A percentile compares a stretch with the other conserved stretches of the same genome.
Conservation (phyloP, 2,888 invertebrate genomes). For the Linyphia triangularis region DNA sequence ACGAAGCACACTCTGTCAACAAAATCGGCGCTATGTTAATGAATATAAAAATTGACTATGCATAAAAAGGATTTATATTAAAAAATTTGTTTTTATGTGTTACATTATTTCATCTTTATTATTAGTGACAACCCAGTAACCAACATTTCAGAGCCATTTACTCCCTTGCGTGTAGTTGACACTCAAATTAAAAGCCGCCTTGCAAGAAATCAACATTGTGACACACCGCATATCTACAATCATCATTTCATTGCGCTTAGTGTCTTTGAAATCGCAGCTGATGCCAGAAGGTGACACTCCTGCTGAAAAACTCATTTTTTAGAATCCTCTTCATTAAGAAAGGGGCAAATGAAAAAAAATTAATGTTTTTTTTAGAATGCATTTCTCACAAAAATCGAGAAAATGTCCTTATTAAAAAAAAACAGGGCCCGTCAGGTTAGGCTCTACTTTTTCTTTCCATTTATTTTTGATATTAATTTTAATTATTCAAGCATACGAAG, state of each 20-base stretch:
- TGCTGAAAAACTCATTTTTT: background rate
- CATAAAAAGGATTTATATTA: too few relatives aligned
- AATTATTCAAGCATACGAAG: constrained; percentile 58
- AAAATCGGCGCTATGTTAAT: too few relatives aligned
- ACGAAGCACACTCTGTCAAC: too few relatives aligned
- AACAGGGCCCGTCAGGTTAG: constrained; percentile 6
- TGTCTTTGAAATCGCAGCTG: constrained; percentile 13
- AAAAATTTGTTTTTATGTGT: background rate
- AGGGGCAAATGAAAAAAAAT: background rate
- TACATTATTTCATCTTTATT: background rate
- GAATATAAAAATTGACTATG: too few relatives aligned
- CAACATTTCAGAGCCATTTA: too few relatives aligned
- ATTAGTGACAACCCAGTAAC: too few relatives aligned
- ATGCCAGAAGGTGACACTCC: constrained; percentile 4
- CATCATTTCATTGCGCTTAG: background rate
- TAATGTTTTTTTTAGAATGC: constrained; percentile 34
- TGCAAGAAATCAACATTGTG: background rate
- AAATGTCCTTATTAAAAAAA: constrained; percentile 26
- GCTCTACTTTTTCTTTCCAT: constrained; percentile 31
- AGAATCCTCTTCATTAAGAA: background rate
- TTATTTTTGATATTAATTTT: constrained; percentile 70
- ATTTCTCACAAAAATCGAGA: constrained; percentile 5
- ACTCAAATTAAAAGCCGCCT: background rate
- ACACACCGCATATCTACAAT: background rate
- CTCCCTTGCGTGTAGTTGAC: too few relatives aligned